phyloP scores from a whole-genome alignment of 2,888 invertebrate genomes.

The Hecatera dysodea region DNA sequence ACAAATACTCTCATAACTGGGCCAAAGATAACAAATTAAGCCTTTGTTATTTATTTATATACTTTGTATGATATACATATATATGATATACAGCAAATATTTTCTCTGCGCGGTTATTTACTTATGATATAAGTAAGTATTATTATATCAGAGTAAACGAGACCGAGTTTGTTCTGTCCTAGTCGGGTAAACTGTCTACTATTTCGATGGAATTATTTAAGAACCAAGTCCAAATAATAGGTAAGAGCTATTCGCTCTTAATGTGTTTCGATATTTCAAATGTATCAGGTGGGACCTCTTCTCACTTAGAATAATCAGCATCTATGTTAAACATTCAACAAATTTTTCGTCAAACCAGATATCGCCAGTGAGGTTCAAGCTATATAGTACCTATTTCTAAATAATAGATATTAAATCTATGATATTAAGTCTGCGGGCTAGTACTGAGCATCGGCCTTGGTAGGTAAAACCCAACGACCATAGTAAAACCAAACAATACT shows the following conservation, averaged over 20 bases:
- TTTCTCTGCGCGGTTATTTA: conserved; percentile 24
- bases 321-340: neutral
- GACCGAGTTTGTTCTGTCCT: neutral
- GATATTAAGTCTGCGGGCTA: neutral
- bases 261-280: neutral
- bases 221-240: neutral
- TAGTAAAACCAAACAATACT: neutral
- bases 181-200: neutral
- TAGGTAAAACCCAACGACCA: too few species aligned
- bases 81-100: conserved; percentile 33
- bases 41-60: conserved; percentile 53
- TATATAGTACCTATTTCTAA: too few species aligned
- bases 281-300: neutral
- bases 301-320: neutral
- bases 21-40: conserved; percentile 69
- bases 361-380: too few species aligned
- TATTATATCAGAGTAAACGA: conserved; percentile 7
- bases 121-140: conserved; percentile 1
- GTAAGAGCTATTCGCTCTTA: too few species aligned
- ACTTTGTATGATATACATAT: too few species aligned
- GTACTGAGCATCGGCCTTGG: neutral
- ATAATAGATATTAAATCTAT: too few species aligned
- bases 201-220: neutral
- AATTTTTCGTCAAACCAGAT: too few species aligned
- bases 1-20: conserved; percentile 62